Base-by-base conservation (phyloP, 2,113 vertebrate genomes). In the Takifugu flavidus region DNA sequence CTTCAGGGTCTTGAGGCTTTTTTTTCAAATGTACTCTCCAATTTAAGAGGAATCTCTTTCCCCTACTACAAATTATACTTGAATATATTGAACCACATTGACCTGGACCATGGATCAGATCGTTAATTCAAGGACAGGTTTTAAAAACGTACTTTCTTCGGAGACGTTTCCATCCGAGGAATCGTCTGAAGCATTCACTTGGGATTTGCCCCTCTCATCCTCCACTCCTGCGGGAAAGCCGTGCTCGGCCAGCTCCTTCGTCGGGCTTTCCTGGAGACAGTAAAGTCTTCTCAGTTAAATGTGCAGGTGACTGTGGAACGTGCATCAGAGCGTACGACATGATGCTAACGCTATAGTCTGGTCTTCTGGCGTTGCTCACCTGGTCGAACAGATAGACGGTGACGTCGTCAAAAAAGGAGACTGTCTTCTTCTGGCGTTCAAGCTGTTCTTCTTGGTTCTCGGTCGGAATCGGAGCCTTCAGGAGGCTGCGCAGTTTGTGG, bases 311-410 rank as follows among this genome's bases (percentile, higher is more conserved):
- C 29, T 31, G 29, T 31, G 34, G 34, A 11, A 10, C 34, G 11
- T 2, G 34, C 34, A 39, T 11, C 34, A 11, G 34, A 39, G 11
- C 34, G 4, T 39, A 6, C 8, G 4, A 34, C 4, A 7, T 7
- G 34, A 7, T 7, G 34, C 11, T 39, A 1, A 39, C 7, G 34
- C 34, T 2, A 3, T 2, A 39, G 34, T n/a, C 13, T 25, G 25
- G 13, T 4, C 1, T 8, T 6, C 34, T 8, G 34, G 2, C 6
- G n/a, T 1, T 5, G 59, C 76, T 74, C 80, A 98, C 97, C 92
- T 98, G 95, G 86, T 99, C 95, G 0, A 99, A 99, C 83, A 99
- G 90, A 85, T 96, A 98, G 83, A 98, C 92, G 2, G 97, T 99
- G 67, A 99, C 96, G 0, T 98, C 95, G 0, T 98, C 95, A 0